phyloP scores from a whole-genome alignment of 2,113 vertebrate species.

The Syngnathoides biaculeatus region DNA sequence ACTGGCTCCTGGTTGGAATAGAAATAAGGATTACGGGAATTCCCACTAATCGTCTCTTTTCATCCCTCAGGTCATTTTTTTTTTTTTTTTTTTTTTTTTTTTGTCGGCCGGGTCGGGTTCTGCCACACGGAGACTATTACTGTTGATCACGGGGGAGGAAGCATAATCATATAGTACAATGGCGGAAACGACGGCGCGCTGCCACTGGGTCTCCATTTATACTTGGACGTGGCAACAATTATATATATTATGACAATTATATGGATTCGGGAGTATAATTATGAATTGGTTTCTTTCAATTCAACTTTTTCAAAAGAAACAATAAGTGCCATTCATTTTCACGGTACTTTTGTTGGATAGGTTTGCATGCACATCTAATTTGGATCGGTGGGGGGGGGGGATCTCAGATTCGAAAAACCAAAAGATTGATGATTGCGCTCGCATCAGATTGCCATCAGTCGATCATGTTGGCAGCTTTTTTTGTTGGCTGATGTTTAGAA shows the following conservation, averaged over 20 bases:
- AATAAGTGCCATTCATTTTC: background rate
- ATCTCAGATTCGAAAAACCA: background rate
- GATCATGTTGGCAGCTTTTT: background rate
- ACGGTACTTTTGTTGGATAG: background rate
- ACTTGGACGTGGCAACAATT: background rate
- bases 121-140: constrained; percentile 12
- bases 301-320: background rate
- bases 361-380: background rate
- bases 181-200: background rate
- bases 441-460: background rate
- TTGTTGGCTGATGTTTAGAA: background rate
- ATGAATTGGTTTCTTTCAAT: background rate
- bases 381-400: too few species aligned
- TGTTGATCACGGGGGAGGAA: constrained; percentile 21
- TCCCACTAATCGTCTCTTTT: background rate
- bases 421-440: background rate
- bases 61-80: background rate
- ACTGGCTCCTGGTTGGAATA: background rate
- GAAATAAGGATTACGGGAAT: background rate
- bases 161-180: constrained; percentile 2
- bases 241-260: too few species aligned
- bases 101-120: constrained; percentile 19
- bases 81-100: too few species aligned
- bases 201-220: constrained; percentile 3
- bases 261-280: background rate